These are phyloP conservation scores for Drosophila nigrodunni DNA, from an alignment of 1,140 invertebrate species.

Conservation along the genomic window DNA sequence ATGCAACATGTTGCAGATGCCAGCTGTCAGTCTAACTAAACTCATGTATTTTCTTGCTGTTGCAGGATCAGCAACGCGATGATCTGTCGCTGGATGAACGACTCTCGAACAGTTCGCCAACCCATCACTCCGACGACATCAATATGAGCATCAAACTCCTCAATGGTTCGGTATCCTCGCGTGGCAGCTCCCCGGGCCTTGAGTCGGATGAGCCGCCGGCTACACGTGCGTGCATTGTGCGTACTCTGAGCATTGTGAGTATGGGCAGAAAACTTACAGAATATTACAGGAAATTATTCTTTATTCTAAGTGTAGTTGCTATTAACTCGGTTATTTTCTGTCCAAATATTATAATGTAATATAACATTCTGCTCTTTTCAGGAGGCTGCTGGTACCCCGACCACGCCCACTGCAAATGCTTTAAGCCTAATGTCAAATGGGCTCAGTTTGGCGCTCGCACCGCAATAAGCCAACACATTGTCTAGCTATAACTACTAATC, in stretches of 20 bases:
- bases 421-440: constrained; percentile 74
- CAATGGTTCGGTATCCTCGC: constrained; percentile 77
- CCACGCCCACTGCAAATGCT: constrained; percentile 53
- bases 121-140: constrained; percentile 77
- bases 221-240: constrained; percentile 85
- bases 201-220: constrained; percentile 72
- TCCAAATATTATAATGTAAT: background rate
- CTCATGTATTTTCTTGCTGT: constrained; percentile 11
- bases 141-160: constrained; percentile 76
- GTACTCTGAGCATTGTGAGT: constrained; percentile 87
- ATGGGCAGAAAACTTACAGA: constrained; percentile 13
- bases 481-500: constrained; percentile 10
- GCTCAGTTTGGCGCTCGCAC: constrained; percentile 71
- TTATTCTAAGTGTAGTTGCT: background rate
- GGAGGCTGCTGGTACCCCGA: constrained; percentile 61
- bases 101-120: constrained; percentile 71
- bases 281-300: background rate
- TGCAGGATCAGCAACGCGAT: constrained; percentile 73
- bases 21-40: background rate
- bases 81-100: constrained; percentile 75
- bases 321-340: too few species aligned
- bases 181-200: constrained; percentile 77
- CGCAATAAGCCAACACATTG: constrained; percentile 48
- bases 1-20: constrained; percentile 13
- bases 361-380: constrained; percentile 13